A percentile compares a stretch with the other conserved stretches of the same genome.
Evolutionary conservation across 2,113 vertebrate species (phyloP).

Genomic region (Corythoichthys intestinalis): DNA sequence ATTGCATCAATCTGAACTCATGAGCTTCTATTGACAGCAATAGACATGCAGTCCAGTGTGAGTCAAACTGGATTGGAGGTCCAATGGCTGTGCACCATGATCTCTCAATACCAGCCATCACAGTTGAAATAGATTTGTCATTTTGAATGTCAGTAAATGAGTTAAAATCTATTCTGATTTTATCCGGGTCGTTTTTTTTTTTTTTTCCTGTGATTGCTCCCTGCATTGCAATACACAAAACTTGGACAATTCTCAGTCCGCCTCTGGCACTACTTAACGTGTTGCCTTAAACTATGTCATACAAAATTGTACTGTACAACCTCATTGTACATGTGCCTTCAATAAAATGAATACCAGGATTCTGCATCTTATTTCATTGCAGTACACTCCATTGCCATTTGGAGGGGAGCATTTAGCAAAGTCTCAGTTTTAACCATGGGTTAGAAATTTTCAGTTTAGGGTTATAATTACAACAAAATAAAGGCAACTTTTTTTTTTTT

Average conservation of each 20-base stretch:
- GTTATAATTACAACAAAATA: no score
- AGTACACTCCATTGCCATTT: neutral
- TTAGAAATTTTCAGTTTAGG: neutral
- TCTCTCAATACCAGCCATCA: no score
- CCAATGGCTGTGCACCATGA: no score
- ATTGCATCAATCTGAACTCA: neutral
- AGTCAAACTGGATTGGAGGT: no score
- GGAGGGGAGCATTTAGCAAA: constrained; percentile 36
- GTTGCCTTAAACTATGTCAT: constrained; percentile 26
- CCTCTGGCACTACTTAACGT: neutral
- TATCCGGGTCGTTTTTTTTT: neutral
- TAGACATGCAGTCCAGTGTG: no score
- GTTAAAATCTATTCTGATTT: neutral
- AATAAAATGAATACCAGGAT: constrained; percentile 41
- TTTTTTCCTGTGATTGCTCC: neutral
- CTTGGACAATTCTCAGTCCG: neutral
- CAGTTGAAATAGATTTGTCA: no score
- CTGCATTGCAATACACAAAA: neutral
- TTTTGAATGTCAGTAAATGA: no score
- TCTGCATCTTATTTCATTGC: neutral
- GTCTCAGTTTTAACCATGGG: neutral
- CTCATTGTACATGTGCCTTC: constrained; percentile 51
- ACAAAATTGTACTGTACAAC: neutral
- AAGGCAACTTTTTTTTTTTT: no score
- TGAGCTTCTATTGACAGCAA: no score